Base-by-base conservation (phyloP, 37 sponge, comb jelly and placozoan genomes). In the Aplysina aerophoba region DNA sequence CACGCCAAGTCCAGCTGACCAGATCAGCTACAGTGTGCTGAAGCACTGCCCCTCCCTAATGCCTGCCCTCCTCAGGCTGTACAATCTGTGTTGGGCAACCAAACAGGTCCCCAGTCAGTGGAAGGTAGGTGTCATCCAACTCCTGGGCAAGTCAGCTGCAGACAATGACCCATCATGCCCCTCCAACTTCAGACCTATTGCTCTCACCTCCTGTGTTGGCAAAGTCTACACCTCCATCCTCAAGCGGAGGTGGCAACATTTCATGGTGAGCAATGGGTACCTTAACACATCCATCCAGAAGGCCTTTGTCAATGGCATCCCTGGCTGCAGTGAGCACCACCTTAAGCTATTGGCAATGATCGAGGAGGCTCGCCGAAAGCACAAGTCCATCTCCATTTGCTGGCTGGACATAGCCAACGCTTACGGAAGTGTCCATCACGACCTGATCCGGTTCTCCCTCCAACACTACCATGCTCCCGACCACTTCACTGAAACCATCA, bases 321-420 rank as follows among this genome's bases (percentile, higher is more conserved):
- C 77, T 62, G 85, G 85, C 27, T 85, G 85, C 62, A 74, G 22
- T 13, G 85, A 85, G 8, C 85, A 85, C 63, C 75, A 74, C 19
- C 37, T 77, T 50, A 77, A 74, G 25, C 62, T 85, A 1, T 24
- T 56, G 31, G 20, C 79, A 27, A 55, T 65, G n/a, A 2, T 86
- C 5, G 36, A 62, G 11, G 86, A 79, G 34, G 80, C 86, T 15
- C 79, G 63, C 30, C 40, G 6, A 15, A 78, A 86, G 65, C 79
- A 79, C 54, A 60, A 65, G 55, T 59, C 78, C 2, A 17, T 63
- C 14, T 21, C 79, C 24, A 62, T 78, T 2, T 75, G 78, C 53
- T 85, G 86, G 86, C 50, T 85, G 79, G 86, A 85, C 41, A 25
- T 85, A 31, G 79, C 79, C 25, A 85, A 85, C 63, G 86, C 86